Percentiles rank a stretch among this genome's conserved stretches.
phyloP scores from a whole-genome alignment of 2,888 invertebrate species.

The Muscina levida region DNA sequence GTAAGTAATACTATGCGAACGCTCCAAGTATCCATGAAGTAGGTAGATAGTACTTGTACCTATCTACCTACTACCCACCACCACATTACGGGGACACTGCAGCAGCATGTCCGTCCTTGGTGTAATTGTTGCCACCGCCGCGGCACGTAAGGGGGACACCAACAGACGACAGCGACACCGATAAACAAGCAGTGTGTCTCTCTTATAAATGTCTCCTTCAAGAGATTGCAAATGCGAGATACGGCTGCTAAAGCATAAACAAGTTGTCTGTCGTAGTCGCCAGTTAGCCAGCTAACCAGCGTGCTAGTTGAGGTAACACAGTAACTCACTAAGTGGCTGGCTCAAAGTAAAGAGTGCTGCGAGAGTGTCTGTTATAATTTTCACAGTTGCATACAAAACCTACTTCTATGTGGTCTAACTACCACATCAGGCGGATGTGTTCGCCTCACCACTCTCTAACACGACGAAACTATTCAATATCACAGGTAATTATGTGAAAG shows the following conservation, averaged over 20 bases:
- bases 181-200: constrained; percentile 30
- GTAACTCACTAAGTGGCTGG: too few species aligned
- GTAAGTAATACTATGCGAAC: neutral
- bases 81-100: too few species aligned
- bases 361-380: neutral
- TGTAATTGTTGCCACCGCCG: too few species aligned
- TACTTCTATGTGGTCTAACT: constrained; percentile 33
- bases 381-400: constrained; percentile 47
- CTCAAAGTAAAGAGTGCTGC: too few species aligned
- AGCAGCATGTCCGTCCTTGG: too few species aligned
- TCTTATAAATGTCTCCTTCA: constrained; percentile 38
- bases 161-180: neutral
- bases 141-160: neutral
- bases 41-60: too few species aligned
- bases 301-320: too few species aligned
- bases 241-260: neutral
- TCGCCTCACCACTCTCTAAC: neutral
- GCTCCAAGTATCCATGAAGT: too few species aligned
- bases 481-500: constrained; percentile 65
- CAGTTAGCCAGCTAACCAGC: too few species aligned
- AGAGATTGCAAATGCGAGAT: neutral
- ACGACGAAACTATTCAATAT: constrained; percentile 38
- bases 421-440: neutral
- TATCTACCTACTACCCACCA: too few species aligned
- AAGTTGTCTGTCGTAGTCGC: neutral